phyloP scores from a whole-genome alignment of 2,888 invertebrate genomes.

The Amphipoea lucens region DNA sequence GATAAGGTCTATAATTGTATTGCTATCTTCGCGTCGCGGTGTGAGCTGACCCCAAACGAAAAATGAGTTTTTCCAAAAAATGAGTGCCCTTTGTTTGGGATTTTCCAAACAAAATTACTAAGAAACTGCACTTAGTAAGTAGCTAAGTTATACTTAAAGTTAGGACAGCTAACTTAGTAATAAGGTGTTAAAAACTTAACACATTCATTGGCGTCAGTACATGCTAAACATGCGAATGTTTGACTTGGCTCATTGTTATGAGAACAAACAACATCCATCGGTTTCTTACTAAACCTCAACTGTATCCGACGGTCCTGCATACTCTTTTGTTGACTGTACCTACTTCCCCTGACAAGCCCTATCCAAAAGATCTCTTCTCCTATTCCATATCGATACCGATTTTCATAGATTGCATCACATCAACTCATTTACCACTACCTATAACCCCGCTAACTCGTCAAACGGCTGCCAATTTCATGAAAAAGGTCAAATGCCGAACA shows the following conservation, averaged over 20 bases:
- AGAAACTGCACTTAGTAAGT: constrained; percentile 1
- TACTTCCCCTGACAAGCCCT: not conserved
- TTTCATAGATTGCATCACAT: not conserved
- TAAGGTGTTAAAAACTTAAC: constrained; percentile 25
- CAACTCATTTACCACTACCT: constrained; percentile 2
- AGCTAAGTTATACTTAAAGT: constrained; percentile 6
- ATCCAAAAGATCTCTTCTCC: not conserved
- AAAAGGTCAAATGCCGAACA: constrained; percentile 62
- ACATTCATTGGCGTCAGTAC: constrained; percentile 7
- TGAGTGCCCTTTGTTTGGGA: not conserved
- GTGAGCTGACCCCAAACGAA: too few relatives aligned
- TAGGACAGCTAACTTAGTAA: constrained; percentile 9
- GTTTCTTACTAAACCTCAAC: too few relatives aligned
- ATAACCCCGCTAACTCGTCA: constrained; percentile 9
- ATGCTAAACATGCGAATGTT: not conserved
- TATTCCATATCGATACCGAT: not conserved
- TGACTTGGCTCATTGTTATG: constrained; percentile 25
- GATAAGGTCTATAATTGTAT: too few relatives aligned
- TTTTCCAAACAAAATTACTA: not conserved
- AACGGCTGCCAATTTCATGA: constrained; percentile 44
- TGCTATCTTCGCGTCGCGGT: too few relatives aligned
- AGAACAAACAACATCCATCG: not conserved
- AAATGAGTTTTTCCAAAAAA: not conserved
- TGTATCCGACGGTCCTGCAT: too few relatives aligned
- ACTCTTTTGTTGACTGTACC: too few relatives aligned